A percentile compares a stretch with the other conserved stretches of the same genome.
Conservation (phyloP, 2,113 vertebrate genomes). For the Sigmodon hispidus region DNA sequence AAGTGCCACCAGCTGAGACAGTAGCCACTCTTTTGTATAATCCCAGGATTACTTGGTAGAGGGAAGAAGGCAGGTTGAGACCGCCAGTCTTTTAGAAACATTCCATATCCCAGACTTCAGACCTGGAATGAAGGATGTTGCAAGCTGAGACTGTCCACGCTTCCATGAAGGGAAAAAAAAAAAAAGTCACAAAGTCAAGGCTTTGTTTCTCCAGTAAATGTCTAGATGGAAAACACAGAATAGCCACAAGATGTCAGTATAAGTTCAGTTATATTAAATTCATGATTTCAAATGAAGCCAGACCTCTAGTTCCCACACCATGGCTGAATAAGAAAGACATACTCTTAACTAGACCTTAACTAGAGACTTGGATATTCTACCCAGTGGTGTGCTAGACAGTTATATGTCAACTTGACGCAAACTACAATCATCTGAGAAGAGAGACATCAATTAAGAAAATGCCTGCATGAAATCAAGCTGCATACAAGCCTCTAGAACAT, state of each 20-base stretch:
- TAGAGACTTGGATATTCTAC: background rate
- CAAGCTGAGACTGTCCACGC: background rate
- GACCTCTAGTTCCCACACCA: background rate
- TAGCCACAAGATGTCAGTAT: slow-evolving; percentile 25
- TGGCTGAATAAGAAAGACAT: background rate
- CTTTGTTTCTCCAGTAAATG: background rate
- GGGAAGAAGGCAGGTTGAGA: background rate
- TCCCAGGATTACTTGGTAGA: background rate
- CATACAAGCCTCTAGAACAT: background rate
- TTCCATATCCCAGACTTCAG: background rate
- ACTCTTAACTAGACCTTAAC: background rate
- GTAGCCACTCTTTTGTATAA: background rate
- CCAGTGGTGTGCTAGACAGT: no score
- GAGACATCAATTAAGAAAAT: background rate
- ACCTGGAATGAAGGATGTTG: background rate
- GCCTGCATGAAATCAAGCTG: background rate
- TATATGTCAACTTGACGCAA: background rate
- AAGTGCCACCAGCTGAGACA: no score
- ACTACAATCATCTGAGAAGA: background rate
- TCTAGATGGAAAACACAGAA: background rate
- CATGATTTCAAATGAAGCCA: rapidly evolving
- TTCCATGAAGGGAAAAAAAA: no score
- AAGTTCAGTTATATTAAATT: background rate
- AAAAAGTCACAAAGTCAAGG: no score
- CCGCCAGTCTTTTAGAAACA: background rate